A percentile compares a stretch with the other conserved stretches of the same genome.
These are phyloP conservation scores for Saccostrea cuccullata DNA, from an alignment of 1,140 invertebrate species.

Conservation along the genomic window DNA sequence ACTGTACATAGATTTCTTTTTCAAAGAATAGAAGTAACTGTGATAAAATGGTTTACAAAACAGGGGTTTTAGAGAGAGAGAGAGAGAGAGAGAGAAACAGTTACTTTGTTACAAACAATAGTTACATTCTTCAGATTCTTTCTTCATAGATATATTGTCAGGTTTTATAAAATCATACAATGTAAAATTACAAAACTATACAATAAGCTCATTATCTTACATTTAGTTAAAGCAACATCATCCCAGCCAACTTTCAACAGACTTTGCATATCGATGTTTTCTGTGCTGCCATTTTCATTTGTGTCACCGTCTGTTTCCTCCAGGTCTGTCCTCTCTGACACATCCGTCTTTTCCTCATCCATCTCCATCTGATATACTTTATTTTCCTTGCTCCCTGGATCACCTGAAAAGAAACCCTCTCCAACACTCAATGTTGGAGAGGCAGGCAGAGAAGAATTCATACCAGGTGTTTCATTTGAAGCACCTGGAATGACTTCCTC, in stretches of 20 bases:
- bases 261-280: not conserved
- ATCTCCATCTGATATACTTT: not conserved
- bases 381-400: not conserved
- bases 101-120: too few species aligned
- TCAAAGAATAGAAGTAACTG: not conserved
- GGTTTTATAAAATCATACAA: not conserved
- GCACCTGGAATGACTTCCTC: not conserved
- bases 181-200: not conserved
- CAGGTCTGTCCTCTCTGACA: not conserved
- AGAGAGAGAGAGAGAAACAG: too few species aligned
- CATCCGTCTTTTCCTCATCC: not conserved
- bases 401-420: slow-evolving; percentile 1
- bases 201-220: not conserved
- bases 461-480: not conserved
- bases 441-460: not conserved
- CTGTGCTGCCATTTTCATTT: not conserved
- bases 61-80: not conserved
- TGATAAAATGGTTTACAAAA: too few species aligned
- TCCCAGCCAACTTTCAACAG: slow-evolving; percentile 14
- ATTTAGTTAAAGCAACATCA: not conserved
- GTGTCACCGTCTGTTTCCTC: not conserved
- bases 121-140: not conserved
- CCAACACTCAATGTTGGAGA: not conserved
- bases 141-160: not conserved
- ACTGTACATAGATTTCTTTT: not conserved